These are phyloP conservation scores for Silurus meridionalis DNA, from an alignment of 2,113 vertebrate genomes.

Conservation along the genomic window DNA sequence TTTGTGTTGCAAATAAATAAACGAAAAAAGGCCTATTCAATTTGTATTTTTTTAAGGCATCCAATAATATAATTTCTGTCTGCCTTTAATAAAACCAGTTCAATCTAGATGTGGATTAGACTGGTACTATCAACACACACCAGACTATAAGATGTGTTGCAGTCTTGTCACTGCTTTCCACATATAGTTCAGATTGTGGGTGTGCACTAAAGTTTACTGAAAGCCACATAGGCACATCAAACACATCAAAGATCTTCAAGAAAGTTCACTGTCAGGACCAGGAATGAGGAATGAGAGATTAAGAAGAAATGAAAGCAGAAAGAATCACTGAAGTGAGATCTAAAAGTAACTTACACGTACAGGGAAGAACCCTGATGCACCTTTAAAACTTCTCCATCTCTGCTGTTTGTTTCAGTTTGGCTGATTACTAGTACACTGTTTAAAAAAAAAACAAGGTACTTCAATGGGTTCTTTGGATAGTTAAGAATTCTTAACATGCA, in stretches of 20 bases:
- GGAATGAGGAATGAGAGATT: background rate
- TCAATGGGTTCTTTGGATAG: background rate
- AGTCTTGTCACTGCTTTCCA: background rate
- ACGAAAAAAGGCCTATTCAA: background rate
- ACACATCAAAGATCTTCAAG: background rate
- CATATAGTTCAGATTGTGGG: background rate
- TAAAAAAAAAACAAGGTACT: background rate
- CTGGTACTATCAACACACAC: background rate
- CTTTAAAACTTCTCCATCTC: background rate
- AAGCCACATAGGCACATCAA: background rate
- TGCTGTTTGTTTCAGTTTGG: background rate
- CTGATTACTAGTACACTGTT: background rate
- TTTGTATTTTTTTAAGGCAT: background rate
- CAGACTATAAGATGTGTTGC: background rate
- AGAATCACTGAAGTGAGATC: background rate
- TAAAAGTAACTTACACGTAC: background rate
- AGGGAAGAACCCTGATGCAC: background rate
- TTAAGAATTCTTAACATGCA: background rate
- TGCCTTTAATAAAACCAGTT: background rate
- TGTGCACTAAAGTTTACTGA: background rate
- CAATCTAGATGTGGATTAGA: background rate
- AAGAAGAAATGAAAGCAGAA: background rate
- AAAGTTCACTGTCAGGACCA: background rate
- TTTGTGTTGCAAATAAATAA: background rate
- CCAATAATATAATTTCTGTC: background rate